A percentile compares a stretch with the other conserved stretches of the same genome.
phyloP scores from a whole-genome alignment of 2,113 vertebrate genomes.

The Arothron firmamentum region DNA sequence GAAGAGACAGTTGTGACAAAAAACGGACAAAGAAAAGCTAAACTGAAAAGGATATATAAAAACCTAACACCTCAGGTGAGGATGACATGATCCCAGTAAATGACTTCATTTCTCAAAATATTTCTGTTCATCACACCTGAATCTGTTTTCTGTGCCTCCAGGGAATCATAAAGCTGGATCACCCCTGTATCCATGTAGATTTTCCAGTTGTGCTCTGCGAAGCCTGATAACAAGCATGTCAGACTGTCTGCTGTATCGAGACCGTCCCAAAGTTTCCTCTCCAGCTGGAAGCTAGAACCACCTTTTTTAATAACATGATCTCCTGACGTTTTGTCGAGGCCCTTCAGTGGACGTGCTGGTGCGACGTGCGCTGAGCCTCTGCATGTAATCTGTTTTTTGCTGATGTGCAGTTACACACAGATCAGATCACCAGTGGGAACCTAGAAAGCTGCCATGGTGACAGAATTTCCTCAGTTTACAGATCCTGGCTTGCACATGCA shows the following conservation, averaged over 20 bases:
- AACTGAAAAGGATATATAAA: constrained; percentile 93
- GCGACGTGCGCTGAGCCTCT: constrained; percentile 55
- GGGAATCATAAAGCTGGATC: constrained; percentile 95
- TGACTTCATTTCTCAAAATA: not conserved
- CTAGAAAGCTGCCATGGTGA: constrained; percentile 30
- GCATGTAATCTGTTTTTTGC: constrained; percentile 65
- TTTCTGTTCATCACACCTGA: not conserved
- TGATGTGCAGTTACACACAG: constrained; percentile 54
- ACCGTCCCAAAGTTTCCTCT: constrained; percentile 56
- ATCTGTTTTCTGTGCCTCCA: constrained; percentile 56
- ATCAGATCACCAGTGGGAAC: constrained; percentile 38
- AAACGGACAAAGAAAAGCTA: constrained; percentile 93
- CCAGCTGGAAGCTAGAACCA: constrained; percentile 52
- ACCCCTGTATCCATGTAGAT: constrained; percentile 95
- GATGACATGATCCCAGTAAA: not conserved
- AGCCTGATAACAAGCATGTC: constrained; percentile 76
- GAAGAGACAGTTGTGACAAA: constrained; percentile 96
- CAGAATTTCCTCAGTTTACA: constrained; percentile 44
- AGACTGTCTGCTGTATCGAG: constrained; percentile 53
- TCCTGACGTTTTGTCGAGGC: constrained; percentile 51
- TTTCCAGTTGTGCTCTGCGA: constrained; percentile 97
- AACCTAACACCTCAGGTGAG: constrained; percentile 97
- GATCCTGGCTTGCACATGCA: constrained; percentile 50
- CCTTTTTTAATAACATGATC: constrained; percentile 51
- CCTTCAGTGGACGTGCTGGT: constrained; percentile 50